Base-by-base conservation (phyloP, 2,888 invertebrate genomes). In the Parnassius smintheus region DNA sequence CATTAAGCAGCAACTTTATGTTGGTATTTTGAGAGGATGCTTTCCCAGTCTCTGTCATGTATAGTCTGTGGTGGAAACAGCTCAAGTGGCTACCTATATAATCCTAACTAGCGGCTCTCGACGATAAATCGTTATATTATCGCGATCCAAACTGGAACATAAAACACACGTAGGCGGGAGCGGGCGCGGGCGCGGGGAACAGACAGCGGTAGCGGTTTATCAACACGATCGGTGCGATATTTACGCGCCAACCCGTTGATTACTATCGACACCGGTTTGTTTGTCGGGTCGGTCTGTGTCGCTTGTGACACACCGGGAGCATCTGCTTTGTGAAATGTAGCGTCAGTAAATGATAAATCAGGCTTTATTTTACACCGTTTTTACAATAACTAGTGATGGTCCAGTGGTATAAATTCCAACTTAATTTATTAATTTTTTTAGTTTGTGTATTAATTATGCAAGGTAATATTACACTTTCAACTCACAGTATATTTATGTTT, bases 261-360 rank as follows among this genome's bases (percentile, higher is more conserved):
- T 82, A 82, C 80, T 85, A 90, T 89, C 88, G 77, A 75, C 73
- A 75, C 78, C 82, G 81, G 80, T 85, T 86, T 85, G 85, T 85
- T 84, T 76, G 79, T 81, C 78, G 73, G 77, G 72, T 62, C 56
- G 56, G 51, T 25, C 64, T 61, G 58, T 13, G 50, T 41, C 63
- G 62, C 57, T 18, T 9, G 75, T 48, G 76, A 66, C 69, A 77
- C 75, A 86, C 78, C 67, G 71, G 52, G 72, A 42, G 60, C 63
- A 35, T 4, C 25, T 41, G 4, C 9, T 42, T 18, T 44, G 8
- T 11, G 44, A 44, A 44, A 44, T 44, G 44, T 44, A 11, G 10
- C 2, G 44, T 44, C 11, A 11, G 11, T 44, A 35, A 35, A 35
- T 35, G 35, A 35, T 35, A 35, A 35, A 35, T 35, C 35, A 35